phyloP scores from a whole-genome alignment of 2,888 invertebrate species.

The Omphaloscelis lunosa region DNA sequence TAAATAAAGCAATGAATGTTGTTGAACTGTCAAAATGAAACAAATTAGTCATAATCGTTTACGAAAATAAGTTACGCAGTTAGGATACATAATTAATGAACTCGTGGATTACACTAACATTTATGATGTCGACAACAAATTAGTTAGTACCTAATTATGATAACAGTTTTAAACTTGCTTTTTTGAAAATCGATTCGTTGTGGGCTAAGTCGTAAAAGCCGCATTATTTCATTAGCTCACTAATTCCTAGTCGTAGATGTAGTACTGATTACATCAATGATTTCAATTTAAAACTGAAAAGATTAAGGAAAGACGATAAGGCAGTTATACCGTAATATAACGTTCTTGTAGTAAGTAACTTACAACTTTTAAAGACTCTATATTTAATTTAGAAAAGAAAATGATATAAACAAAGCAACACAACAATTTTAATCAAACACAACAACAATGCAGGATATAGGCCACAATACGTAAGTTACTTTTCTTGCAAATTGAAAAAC shows the following conservation, averaged over 20 bases:
- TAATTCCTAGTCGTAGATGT: not conserved
- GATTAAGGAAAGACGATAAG: not conserved
- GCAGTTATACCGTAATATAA: not conserved
- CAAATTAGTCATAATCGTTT: too few species aligned
- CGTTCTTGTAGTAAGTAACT: not conserved
- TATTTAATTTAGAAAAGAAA: not conserved
- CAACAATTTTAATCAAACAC: too few species aligned
- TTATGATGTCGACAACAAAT: not conserved
- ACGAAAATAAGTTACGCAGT: too few species aligned
- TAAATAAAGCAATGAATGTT: too few species aligned
- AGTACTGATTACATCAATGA: not conserved
- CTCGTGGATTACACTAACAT: not conserved
- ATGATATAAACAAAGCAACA: too few species aligned
- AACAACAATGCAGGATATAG: not conserved
- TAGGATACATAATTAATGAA: not conserved
- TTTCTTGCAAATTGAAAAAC: not conserved
- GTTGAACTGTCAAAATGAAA: too few species aligned
- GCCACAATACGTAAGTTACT: not conserved
- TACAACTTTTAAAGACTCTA: not conserved
- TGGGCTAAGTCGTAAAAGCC: not conserved
- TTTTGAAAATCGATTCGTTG: not conserved
- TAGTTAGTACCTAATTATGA: conserved; percentile 7
- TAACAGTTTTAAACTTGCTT: conserved; percentile 1
- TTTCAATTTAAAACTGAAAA: not conserved
- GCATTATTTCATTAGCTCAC: not conserved